Evolutionary conservation across 2,113 vertebrate species (phyloP).

Genomic region (Sterrhoptilus dennistouni): DNA sequence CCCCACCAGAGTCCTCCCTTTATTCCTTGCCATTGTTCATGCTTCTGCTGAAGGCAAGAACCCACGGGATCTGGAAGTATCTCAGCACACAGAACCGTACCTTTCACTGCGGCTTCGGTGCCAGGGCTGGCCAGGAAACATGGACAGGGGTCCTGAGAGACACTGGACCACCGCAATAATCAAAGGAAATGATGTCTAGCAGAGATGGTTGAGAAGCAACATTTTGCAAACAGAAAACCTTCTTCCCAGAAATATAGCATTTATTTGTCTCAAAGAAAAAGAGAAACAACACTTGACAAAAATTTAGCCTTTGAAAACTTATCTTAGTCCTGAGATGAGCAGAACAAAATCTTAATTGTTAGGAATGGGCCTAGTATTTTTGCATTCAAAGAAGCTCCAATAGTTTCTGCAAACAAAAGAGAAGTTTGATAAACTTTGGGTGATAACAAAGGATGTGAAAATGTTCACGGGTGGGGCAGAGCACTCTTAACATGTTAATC

Average conservation of each 20-base stretch:
- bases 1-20: no score
- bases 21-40: no score
- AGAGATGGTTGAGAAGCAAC: fast-evolving
- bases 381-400: background rate
- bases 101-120: no score
- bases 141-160: no score
- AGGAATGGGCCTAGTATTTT: background rate
- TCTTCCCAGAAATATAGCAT: background rate
- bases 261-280: background rate
- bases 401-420: background rate
- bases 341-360: background rate
- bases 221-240: background rate
- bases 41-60: no score
- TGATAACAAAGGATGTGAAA: background rate
- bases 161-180: no score
- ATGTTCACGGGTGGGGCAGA: fast-evolving
- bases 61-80: no score
- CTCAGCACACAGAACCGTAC: no score
- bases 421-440: background rate
- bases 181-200: background rate
- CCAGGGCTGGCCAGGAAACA: no score
- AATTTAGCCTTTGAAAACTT: background rate
- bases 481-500: background rate
- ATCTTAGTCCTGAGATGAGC: background rate
- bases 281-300: background rate